Evolutionary conservation across 2,113 vertebrate species (phyloP).

Genomic region (Choloepus hoffmanni): DNA sequence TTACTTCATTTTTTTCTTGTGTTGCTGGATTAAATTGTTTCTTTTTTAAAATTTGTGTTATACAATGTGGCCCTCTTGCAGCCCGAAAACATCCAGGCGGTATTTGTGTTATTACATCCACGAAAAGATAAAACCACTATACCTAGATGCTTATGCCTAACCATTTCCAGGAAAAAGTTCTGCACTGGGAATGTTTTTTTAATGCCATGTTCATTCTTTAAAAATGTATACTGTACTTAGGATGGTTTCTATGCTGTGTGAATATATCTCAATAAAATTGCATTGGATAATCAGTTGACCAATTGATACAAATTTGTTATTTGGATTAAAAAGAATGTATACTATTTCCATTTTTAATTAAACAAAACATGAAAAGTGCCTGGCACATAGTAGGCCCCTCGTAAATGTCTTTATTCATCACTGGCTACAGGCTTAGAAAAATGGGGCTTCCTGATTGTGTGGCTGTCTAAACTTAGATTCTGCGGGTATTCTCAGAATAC

Average conservation of each 20-base stretch:
- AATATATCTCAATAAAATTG: too few species aligned
- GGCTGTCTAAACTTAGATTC: slow-evolving; percentile 8
- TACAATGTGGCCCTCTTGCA: neutral
- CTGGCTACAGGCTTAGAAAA: slow-evolving; percentile 1
- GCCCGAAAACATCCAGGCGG: neutral
- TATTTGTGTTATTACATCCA: slow-evolving; percentile 32
- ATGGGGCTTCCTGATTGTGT: slow-evolving; percentile 13
- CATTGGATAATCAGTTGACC: too few species aligned
- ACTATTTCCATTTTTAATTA: slow-evolving; percentile 28
- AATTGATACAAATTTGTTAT: too few species aligned
- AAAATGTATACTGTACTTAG: too few species aligned
- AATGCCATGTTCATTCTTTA: neutral
- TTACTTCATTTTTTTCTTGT: slow-evolving; percentile 29
- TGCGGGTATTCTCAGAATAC: too few species aligned
- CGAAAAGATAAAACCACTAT: slow-evolving; percentile 23
- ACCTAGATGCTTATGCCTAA: neutral
- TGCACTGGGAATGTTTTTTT: slow-evolving; percentile 9
- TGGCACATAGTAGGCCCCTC: neutral
- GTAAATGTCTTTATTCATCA: slow-evolving; percentile 51
- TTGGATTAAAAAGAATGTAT: neutral
- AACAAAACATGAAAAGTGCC: slow-evolving; percentile 4
- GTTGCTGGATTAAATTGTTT: neutral
- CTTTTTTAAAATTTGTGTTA: slow-evolving; percentile 1
- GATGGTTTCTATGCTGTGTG: too few species aligned
- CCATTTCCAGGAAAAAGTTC: neutral